Base-by-base conservation (phyloP, 2,888 invertebrate genomes). In the Drosophila parthenogenetica region DNA sequence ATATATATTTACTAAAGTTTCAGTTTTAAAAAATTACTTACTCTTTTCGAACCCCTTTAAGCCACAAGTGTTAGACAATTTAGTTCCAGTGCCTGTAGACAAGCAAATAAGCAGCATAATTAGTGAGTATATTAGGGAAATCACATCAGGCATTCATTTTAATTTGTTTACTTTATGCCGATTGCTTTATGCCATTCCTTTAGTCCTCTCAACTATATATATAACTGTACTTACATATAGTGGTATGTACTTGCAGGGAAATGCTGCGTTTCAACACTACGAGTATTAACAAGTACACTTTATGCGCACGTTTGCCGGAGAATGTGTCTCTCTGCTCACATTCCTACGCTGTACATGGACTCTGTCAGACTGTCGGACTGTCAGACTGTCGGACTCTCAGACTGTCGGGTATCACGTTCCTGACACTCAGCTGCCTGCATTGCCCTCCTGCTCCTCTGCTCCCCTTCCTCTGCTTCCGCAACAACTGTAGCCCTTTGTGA, bases 401-500 rank as follows among this genome's bases (percentile, higher is more conserved):
- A 3, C 11, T 22, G 35, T 32, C 39, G 46, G 45, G 13, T 64
- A 55, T 68, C 63, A 64, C 78, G 46, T 64, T 67, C 70, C 60
- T 70, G 73, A 71, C 76, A 77, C 80, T 82, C 74, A 77, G 69
- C 69, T 71, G 77, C 82, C 85, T 81, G 29, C 29, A 29, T 85
- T 79, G 77, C 76, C 45, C 32, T n/a, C 11, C 45, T 35, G n/a
- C 17, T 50, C 22, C 8, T 5, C 40, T 16, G 1, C n/a, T 11
- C 25, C 25, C 13, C 46, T 16, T 35, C 40, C 11, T 67, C 17
- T 29, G 5, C 29, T 29, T 69, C 61, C 19, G 42, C 51, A 79
- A 86, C 83, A 89, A 88, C 84, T 88, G 86, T 88, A 86, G 89
- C 88, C 86, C 71, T 88, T 87, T 75, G 40, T 54, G 51, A 60